Conservation (phyloP, 1,140 invertebrate genomes). For the Drosophila ohnishii region DNA sequence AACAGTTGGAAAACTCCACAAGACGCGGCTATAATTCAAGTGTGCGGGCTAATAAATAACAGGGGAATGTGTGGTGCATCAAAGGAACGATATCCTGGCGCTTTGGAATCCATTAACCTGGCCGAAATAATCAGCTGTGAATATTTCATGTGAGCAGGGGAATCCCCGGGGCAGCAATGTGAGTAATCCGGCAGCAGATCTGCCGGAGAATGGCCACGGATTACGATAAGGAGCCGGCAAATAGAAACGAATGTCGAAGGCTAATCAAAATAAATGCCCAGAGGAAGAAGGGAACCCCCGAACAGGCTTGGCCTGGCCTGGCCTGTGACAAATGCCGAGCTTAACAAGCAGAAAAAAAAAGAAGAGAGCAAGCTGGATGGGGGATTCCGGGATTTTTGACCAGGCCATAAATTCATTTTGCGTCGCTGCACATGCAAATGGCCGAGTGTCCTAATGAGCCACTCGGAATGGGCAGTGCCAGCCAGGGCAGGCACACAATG, state of each 20-base stretch:
- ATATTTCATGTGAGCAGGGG: conserved; percentile 59
- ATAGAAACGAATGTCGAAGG: conserved; percentile 81
- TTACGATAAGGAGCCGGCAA: conserved; percentile 73
- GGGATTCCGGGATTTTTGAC: conserved; percentile 6
- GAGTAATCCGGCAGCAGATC: conserved; percentile 13
- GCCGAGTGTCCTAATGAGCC: conserved; percentile 53
- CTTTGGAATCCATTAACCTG: conserved; percentile 56
- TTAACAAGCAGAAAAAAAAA: neutral
- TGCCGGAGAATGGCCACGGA: conserved; percentile 32
- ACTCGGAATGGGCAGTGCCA: neutral
- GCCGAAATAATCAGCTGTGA: conserved; percentile 71
- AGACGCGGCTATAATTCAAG: conserved; percentile 44
- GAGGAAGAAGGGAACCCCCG: neutral
- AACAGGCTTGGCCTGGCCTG: neutral
- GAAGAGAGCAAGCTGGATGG: neutral
- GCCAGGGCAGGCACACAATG: conserved; percentile 61
- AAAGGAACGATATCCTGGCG: conserved; percentile 73
- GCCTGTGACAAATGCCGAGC: conserved; percentile 45
- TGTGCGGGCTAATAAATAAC: conserved; percentile 66
- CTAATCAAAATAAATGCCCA: conserved; percentile 81
- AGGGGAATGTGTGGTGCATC: conserved; percentile 52
- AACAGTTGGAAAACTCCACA: conserved; percentile 51
- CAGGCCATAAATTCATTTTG: conserved; percentile 70
- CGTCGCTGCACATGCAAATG: conserved; percentile 71
- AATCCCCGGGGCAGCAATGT: conserved; percentile 18